Percentiles rank a stretch among this genome's conserved stretches.
Conservation (phyloP, 2,797 vertebrate genomes). For the Dermochelys coriacea region DNA sequence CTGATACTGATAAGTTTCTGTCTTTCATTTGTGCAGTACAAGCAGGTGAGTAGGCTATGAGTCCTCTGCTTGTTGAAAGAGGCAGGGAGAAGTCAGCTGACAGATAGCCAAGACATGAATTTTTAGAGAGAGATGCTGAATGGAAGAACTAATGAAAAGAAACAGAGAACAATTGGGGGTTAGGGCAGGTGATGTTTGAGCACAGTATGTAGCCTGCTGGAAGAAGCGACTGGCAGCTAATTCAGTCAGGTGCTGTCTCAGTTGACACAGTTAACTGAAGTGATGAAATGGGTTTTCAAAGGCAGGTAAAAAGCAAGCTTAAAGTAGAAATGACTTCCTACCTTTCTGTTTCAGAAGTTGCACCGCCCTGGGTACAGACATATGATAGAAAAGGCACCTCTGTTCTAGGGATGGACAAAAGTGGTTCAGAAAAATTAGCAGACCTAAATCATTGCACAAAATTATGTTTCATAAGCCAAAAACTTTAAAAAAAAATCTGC, state of each 20-base stretch:
- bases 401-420: background rate
- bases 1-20: background rate
- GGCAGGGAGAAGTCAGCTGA: slow-evolving; percentile 1
- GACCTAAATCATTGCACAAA: background rate
- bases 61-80: slow-evolving; percentile 26
- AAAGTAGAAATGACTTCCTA: background rate
- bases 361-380: background rate
- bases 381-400: background rate
- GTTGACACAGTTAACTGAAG: background rate
- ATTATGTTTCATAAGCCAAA: background rate
- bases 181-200: slow-evolving; percentile 33
- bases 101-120: slow-evolving; percentile 11
- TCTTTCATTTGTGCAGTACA: background rate
- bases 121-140: slow-evolving; percentile 16
- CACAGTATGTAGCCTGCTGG: background rate
- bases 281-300: background rate
- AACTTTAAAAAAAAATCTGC: background rate
- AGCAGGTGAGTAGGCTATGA: background rate
- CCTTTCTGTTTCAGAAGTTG: background rate
- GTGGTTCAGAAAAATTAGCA: background rate
- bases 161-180: slow-evolving; percentile 51
- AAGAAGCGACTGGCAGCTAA: slow-evolving; percentile 31
- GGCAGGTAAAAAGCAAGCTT: background rate
- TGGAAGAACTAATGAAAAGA: slow-evolving; percentile 56
- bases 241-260: background rate